Percentiles rank a stretch among this genome's conserved stretches.
Conservation (phyloP, 2,113 vertebrate species). For the Myodes glareolus region DNA sequence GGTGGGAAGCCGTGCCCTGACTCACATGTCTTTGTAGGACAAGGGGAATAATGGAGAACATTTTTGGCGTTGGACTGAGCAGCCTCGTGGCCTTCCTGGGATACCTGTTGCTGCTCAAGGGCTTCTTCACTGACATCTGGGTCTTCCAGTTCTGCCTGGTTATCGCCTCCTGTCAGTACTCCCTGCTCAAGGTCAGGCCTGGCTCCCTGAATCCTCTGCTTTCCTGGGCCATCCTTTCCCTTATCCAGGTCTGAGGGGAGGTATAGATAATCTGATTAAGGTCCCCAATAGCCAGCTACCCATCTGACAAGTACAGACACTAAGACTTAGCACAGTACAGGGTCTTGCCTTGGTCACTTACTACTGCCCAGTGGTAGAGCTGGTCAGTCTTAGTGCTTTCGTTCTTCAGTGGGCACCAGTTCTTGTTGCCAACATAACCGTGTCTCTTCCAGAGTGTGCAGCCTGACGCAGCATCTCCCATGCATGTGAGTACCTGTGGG, state of each 20-base stretch:
- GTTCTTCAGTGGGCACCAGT: neutral
- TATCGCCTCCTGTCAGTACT: conserved; percentile 90
- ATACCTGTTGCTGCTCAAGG: conserved; percentile 87
- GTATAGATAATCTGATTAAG: neutral
- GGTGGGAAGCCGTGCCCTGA: neutral
- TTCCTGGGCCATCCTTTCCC: neutral
- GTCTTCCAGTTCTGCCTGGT: conserved; percentile 90
- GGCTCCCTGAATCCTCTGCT: neutral
- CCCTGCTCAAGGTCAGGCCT: conserved; percentile 87
- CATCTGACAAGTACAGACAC: neutral
- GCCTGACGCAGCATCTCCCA: conserved; percentile 94
- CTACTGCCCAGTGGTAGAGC: neutral
- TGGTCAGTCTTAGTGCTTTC: neutral
- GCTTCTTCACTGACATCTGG: conserved; percentile 90
- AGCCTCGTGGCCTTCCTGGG: conserved; percentile 88
- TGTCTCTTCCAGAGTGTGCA: conserved; percentile 91
- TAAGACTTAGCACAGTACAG: neutral
- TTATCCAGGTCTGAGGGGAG: neutral
- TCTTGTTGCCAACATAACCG: neutral
- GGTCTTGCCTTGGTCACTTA: neutral
- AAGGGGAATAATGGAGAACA: conserved; percentile 85
- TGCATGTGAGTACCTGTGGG: conserved; percentile 90
- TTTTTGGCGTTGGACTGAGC: conserved; percentile 86
- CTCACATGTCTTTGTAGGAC: conserved; percentile 78
- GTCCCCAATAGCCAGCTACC: too few relatives aligned